These are phyloP conservation scores for Patella vulgata DNA, from an alignment of 1,140 invertebrate species.

Conservation along the genomic window DNA sequence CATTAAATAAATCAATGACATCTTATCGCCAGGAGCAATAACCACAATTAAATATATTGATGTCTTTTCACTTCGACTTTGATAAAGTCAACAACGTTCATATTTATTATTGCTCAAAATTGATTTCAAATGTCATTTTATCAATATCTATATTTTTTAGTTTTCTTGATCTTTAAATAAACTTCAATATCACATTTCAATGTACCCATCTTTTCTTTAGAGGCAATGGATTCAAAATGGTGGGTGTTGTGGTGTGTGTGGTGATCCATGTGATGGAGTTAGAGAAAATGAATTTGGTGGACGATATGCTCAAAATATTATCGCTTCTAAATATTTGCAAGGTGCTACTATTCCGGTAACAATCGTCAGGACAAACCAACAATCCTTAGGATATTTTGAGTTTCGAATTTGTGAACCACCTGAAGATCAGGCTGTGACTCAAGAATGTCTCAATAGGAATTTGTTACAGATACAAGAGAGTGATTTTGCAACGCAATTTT, in stretches of 20 bases:
- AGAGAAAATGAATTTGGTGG: conserved; percentile 25
- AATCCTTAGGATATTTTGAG: conserved; percentile 75
- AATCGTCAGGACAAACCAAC: conserved; percentile 14
- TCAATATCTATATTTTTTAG: too few species aligned
- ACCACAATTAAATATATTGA: too few species aligned
- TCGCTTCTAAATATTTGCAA: conserved; percentile 19
- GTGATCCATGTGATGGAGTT: conserved; percentile 75
- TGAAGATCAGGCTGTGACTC: conserved; percentile 35
- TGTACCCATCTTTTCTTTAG: too few species aligned
- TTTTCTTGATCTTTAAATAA: too few species aligned
- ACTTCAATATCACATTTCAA: too few species aligned
- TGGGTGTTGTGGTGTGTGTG: conserved; percentile 90
- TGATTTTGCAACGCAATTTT: too few species aligned
- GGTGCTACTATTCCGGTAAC: conserved; percentile 28
- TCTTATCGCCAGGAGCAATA: too few species aligned
- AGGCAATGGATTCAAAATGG: conserved; percentile 85
- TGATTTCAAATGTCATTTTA: too few species aligned
- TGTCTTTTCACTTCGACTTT: too few species aligned
- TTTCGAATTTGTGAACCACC: conserved; percentile 82
- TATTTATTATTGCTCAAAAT: too few species aligned
- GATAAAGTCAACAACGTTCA: too few species aligned
- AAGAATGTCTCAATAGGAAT: conserved; percentile 32
- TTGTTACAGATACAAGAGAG: conserved; percentile 50
- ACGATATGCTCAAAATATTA: conserved; percentile 19
- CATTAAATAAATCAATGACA: too few species aligned